A percentile compares a stretch with the other conserved stretches of the same genome.
phyloP scores from a whole-genome alignment of 2,797 vertebrate genomes.

The Strix occidentalis region DNA sequence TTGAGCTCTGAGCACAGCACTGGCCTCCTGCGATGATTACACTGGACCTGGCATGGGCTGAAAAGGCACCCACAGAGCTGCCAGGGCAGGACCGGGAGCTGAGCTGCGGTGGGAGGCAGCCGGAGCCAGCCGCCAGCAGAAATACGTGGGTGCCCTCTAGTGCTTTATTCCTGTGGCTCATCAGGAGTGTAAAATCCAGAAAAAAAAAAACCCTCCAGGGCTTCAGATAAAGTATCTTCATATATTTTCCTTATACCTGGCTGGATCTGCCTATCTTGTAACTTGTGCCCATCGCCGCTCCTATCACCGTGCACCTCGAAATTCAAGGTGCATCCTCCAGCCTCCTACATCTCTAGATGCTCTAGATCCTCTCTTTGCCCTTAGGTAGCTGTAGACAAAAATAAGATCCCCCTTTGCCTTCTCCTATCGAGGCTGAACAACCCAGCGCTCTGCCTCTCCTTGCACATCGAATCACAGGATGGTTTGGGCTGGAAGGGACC shows the following conservation, averaged over 20 bases:
- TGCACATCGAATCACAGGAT: neutral
- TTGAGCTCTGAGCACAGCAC: neutral
- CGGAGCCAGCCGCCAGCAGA: neutral
- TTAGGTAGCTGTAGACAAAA: too few species aligned
- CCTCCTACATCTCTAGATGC: neutral
- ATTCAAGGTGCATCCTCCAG: neutral
- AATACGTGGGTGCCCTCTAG: neutral
- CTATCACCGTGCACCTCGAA: too few species aligned
- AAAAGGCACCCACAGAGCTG: fast-evolving
- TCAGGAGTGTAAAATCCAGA: too few species aligned
- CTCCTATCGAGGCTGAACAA: neutral
- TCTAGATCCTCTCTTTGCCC: neutral
- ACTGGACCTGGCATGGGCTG: neutral
- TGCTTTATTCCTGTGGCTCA: neutral
- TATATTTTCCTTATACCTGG: neutral
- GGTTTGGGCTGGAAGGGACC: neutral
- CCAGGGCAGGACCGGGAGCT: neutral
- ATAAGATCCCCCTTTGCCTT: neutral
- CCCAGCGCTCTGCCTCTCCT: neutral
- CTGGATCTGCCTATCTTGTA: neutral
- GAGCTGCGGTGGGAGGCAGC: neutral
- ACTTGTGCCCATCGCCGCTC: neutral
- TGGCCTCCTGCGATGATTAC: neutral
- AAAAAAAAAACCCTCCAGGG: neutral
- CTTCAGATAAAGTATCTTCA: neutral